A percentile compares a stretch with the other conserved stretches of the same genome.
Conservation (phyloP, 2,888 invertebrate genomes). For the Drosophila meridionalis region DNA sequence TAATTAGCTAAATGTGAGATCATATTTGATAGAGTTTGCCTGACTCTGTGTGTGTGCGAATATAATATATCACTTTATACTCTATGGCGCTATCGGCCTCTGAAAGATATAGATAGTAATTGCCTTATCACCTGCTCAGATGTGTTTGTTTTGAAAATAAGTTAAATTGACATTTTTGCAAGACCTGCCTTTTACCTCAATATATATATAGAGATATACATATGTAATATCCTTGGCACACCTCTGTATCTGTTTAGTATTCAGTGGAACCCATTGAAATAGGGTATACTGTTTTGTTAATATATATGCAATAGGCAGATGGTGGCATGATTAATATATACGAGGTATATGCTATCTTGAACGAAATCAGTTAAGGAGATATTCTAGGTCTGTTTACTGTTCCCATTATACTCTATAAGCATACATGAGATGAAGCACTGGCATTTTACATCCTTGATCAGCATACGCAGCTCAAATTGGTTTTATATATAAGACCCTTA, state of each 20-base stretch:
- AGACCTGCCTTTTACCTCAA: neutral
- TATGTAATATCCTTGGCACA: neutral
- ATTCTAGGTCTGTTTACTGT: too few species aligned
- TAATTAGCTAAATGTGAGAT: constrained; percentile 1
- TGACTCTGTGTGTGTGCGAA: neutral
- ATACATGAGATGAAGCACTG: too few species aligned
- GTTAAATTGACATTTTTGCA: neutral
- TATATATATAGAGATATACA: neutral
- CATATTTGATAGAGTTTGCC: neutral
- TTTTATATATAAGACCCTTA: too few species aligned
- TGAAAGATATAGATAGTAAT: neutral
- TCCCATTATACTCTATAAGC: too few species aligned
- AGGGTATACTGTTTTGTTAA: neutral
- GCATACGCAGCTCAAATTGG: too few species aligned
- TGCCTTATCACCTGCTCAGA: neutral
- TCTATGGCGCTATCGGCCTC: neutral
- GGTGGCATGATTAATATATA: neutral
- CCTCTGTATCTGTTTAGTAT: neutral
- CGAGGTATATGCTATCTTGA: too few species aligned
- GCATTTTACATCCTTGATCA: too few species aligned
- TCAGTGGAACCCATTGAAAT: neutral
- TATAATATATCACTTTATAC: neutral
- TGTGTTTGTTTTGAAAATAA: neutral
- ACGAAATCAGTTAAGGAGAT: too few species aligned
- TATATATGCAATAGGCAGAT: neutral